Evolutionary conservation across 2,888 invertebrate genomes (phyloP).

Genomic region (Agrilus mali): DNA sequence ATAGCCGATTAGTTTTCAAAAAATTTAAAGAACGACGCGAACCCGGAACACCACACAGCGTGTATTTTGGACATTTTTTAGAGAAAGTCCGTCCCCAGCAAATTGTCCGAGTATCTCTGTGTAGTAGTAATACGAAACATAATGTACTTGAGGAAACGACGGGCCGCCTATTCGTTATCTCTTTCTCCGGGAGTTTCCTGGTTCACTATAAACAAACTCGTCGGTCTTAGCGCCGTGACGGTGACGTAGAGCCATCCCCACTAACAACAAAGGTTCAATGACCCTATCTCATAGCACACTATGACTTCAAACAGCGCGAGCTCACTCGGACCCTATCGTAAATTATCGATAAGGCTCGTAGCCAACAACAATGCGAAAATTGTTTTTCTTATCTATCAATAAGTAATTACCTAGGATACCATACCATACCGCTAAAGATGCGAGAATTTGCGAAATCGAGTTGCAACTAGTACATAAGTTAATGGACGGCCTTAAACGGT

Average conservation of each 20-base stretch:
- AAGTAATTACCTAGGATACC: too few relatives aligned
- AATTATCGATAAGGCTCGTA: slow-evolving; percentile 20
- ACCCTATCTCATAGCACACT: slow-evolving; percentile 23
- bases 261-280: slow-evolving; percentile 27
- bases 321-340: slow-evolving; percentile 16
- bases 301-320: slow-evolving; percentile 21
- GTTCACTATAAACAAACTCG: slow-evolving; percentile 16
- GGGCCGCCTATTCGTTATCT: slow-evolving; percentile 13
- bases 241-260: slow-evolving; percentile 31
- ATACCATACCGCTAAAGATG: too few relatives aligned
- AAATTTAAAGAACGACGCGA: slow-evolving; percentile 2
- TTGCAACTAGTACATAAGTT: too few relatives aligned
- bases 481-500: too few relatives aligned
- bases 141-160: slow-evolving; percentile 19
- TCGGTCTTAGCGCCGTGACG: slow-evolving; percentile 25
- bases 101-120: slow-evolving; percentile 33
- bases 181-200: slow-evolving; percentile 17
- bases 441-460: too few relatives aligned
- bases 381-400: slow-evolving; percentile 5
- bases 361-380: slow-evolving; percentile 14
- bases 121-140: slow-evolving; percentile 24
- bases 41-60: slow-evolving; percentile 19
- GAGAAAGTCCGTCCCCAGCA: slow-evolving; percentile 30
- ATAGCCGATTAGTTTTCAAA: too few relatives aligned
- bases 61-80: slow-evolving; percentile 33